A percentile compares a stretch with the other conserved stretches of the same genome.
Conservation (phyloP, 2,888 invertebrate species). For the Diarsia mendica region DNA sequence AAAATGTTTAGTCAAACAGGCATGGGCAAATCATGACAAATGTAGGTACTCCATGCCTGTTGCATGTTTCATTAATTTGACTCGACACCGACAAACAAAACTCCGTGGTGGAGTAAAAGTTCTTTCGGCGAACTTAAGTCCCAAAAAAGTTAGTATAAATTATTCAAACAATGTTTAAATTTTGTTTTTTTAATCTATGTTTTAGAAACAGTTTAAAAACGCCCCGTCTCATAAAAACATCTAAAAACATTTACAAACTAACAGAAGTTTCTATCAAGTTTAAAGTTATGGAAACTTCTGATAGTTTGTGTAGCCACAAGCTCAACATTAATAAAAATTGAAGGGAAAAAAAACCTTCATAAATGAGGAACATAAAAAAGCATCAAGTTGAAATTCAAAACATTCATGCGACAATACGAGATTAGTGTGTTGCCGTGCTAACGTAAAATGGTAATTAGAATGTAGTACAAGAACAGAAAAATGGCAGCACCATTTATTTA, state of each 20-base stretch:
- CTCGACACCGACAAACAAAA: background rate
- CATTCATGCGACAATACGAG: constrained; percentile 5
- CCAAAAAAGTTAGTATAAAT: too few species aligned
- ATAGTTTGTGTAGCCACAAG: background rate
- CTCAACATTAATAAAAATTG: background rate
- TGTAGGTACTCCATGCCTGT: background rate
- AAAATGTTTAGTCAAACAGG: background rate
- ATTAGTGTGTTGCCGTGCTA: background rate
- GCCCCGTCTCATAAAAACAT: background rate
- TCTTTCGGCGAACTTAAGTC: too few species aligned
- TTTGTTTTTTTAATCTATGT: too few species aligned
- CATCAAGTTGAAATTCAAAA: constrained; percentile 10
- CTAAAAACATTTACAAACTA: background rate
- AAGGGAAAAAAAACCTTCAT: background rate
- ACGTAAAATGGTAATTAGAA: background rate
- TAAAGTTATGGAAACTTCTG: background rate
- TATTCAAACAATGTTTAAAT: too few species aligned
- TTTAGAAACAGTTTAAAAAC: background rate
- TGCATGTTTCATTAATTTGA: background rate
- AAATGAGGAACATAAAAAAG: background rate
- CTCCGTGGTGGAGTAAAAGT: too few species aligned
- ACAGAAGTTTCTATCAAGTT: background rate
- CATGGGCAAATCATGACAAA: background rate
- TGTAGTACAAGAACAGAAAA: background rate
- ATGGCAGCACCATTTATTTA: constrained; percentile 20